Conservation (phyloP, 2,888 invertebrate genomes). For the Phalangium opilio region DNA sequence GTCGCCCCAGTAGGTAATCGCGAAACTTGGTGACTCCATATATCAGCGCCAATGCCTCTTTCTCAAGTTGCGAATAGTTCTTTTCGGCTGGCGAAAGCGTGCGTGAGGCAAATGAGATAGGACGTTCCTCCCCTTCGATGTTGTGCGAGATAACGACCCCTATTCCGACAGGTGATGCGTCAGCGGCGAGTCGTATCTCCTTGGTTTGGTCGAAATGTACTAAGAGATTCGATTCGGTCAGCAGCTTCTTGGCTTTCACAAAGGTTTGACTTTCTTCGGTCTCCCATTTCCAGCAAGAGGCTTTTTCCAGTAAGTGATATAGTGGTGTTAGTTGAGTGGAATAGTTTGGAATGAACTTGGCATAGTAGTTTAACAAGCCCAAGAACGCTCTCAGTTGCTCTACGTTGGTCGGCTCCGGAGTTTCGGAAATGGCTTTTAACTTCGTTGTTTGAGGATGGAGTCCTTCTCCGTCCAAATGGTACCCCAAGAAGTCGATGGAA, state of each 20-base stretch:
- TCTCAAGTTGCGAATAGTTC: constrained; percentile 20
- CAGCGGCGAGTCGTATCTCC: constrained; percentile 26
- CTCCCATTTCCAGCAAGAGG: constrained; percentile 21
- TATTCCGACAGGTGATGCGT: too few species aligned
- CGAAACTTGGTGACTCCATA: constrained; percentile 31
- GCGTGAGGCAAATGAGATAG: constrained; percentile 21
- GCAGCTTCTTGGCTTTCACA: constrained; percentile 18
- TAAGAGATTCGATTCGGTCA: constrained; percentile 21
- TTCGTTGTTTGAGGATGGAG: constrained; percentile 18
- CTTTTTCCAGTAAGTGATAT: too few species aligned
- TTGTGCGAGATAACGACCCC: constrained; percentile 25
- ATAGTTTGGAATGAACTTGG: constrained; percentile 22
- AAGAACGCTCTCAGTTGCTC: constrained; percentile 22
- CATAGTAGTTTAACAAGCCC: constrained; percentile 24
- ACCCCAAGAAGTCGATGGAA: constrained; percentile 22
- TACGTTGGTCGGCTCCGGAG: constrained; percentile 22
- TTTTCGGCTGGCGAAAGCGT: constrained; percentile 17
- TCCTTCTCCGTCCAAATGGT: constrained; percentile 20
- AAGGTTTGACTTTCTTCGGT: constrained; percentile 17
- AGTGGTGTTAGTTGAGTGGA: constrained; percentile 18
- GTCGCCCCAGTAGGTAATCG: constrained; percentile 27
- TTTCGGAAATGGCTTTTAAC: constrained; percentile 21
- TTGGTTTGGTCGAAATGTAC: constrained; percentile 25
- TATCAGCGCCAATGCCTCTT: constrained; percentile 28
- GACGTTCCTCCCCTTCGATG: constrained; percentile 30